A percentile compares a stretch with the other conserved stretches of the same genome.
phyloP scores from a whole-genome alignment of 2,113 vertebrate species.

The Salvator merianae region DNA sequence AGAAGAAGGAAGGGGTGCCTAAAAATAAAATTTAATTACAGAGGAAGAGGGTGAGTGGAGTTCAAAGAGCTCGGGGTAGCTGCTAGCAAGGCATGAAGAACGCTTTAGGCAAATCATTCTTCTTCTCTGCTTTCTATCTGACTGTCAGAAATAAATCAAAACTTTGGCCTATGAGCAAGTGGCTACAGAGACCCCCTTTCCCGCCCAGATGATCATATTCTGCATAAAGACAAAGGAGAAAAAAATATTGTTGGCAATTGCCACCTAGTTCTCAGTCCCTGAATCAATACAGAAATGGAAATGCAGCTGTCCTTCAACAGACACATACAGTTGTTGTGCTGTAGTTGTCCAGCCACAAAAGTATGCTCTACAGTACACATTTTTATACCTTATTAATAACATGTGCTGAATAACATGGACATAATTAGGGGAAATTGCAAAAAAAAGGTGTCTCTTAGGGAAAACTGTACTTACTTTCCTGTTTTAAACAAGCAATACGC shows the following conservation, averaged over 20 bases:
- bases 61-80: slow-evolving; percentile 55
- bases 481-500: too few relatives aligned
- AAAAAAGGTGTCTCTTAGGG: too few relatives aligned
- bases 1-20: slow-evolving; percentile 76
- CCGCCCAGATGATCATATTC: background rate
- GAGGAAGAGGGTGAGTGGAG: slow-evolving; percentile 56
- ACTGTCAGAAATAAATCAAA: background rate
- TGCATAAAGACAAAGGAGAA: background rate
- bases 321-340: background rate
- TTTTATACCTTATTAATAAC: too few relatives aligned
- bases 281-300: background rate
- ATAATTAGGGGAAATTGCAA: too few relatives aligned
- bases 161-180: background rate
- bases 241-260: background rate
- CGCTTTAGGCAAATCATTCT: slow-evolving; percentile 47
- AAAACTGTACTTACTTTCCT: too few relatives aligned
- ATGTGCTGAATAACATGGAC: too few relatives aligned
- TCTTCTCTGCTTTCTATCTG: background rate
- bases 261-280: background rate
- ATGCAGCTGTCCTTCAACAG: background rate
- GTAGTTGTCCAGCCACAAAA: too few relatives aligned
- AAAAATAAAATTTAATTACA: slow-evolving; percentile 82
- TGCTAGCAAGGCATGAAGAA: slow-evolving; percentile 39
- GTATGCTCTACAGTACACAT: too few relatives aligned
- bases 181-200: background rate